A percentile compares a stretch with the other conserved stretches of the same genome.
These are phyloP conservation scores for Cricetomys ansorgei DNA, from an alignment of 2,113 vertebrate species.

Conservation along the genomic window DNA sequence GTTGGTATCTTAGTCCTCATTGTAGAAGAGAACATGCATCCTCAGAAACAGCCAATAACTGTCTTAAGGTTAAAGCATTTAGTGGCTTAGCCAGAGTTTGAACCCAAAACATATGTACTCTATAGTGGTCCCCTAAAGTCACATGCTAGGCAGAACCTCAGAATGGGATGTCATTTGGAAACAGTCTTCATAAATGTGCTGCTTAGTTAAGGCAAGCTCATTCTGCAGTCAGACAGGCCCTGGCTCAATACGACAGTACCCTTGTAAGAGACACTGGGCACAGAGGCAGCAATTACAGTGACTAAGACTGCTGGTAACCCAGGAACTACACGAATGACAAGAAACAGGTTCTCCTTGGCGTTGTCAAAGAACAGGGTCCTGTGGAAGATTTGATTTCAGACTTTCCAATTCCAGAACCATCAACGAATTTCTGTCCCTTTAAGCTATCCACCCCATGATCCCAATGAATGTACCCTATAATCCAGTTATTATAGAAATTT, in stretches of 20 bases:
- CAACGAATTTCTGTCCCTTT: neutral
- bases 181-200: neutral
- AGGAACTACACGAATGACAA: neutral
- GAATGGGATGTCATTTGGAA: constrained; percentile 11
- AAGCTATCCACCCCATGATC: neutral
- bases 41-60: neutral
- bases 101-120: neutral
- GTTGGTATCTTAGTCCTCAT: neutral
- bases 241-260: neutral
- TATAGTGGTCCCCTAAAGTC: neutral
- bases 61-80: neutral
- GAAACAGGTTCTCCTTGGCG: neutral
- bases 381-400: neutral
- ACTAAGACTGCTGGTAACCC: neutral
- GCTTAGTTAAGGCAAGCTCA: neutral
- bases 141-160: neutral
- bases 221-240: neutral
- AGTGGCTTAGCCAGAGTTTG: neutral
- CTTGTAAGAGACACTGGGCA: neutral
- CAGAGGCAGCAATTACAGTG: neutral
- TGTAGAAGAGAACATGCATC: neutral
- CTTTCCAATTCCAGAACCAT: neutral
- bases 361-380: neutral
- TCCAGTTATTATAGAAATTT: neutral
- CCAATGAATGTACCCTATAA: neutral